These are phyloP conservation scores for Seira sanloemensis DNA, from an alignment of 2,888 invertebrate genomes.

Conservation along the genomic window DNA sequence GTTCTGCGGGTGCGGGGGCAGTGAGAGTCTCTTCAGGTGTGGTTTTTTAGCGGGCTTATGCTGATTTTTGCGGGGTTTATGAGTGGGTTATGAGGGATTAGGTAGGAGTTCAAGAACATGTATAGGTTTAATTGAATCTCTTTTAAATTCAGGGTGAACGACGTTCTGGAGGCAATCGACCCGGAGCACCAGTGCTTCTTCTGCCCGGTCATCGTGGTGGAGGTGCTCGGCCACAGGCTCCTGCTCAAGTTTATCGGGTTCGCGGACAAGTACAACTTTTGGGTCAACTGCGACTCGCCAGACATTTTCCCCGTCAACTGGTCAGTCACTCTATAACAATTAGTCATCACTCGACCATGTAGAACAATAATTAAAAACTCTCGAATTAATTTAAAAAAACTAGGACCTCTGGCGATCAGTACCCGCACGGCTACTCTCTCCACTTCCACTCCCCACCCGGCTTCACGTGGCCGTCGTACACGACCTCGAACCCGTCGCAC, in stretches of 20 bases:
- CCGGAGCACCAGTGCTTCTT: conserved; percentile 92
- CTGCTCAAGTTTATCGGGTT: conserved; percentile 93
- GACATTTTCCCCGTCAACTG: conserved; percentile 96
- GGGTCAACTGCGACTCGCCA: conserved; percentile 93
- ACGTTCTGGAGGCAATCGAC: conserved; percentile 95
- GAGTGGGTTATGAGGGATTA: background rate
- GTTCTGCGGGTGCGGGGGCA: background rate
- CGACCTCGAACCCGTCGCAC: conserved; percentile 80
- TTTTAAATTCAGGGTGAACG: conserved; percentile 81
- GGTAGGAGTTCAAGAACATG: background rate
- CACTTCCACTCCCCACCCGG: conserved; percentile 29
- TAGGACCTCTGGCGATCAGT: no score
- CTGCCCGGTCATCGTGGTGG: conserved; percentile 90
- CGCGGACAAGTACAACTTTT: conserved; percentile 91
- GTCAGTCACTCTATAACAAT: conserved; percentile 75
- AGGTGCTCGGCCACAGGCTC: conserved; percentile 86
- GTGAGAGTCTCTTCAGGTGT: background rate
- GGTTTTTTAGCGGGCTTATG: background rate
- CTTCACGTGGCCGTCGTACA: conserved; percentile 91
- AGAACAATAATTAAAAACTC: no score
- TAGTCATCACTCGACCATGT: no score
- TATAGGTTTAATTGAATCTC: conserved; percentile 70
- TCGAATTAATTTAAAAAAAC: no score
- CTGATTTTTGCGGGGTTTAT: background rate
- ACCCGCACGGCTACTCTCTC: no score